A percentile compares a stretch with the other conserved stretches of the same genome.
Evolutionary conservation across 2,888 invertebrate genomes (phyloP).

Genomic region (Geophilus truncorum): DNA sequence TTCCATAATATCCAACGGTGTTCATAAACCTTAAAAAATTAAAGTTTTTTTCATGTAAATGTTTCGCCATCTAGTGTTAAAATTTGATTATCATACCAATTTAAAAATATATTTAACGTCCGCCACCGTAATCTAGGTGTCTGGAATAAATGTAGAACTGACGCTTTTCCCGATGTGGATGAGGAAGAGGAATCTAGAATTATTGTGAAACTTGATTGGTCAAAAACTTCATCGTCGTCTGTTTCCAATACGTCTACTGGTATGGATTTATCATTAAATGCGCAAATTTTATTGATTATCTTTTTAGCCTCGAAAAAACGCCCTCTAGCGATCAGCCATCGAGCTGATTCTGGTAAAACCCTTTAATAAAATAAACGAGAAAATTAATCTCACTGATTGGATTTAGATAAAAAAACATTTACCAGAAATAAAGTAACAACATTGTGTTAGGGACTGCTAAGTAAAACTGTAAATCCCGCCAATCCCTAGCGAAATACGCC

Average conservation of each 20-base stretch:
- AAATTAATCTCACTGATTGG: background rate
- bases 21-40: slow-evolving; percentile 34
- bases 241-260: slow-evolving; percentile 49
- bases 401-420: slow-evolving; percentile 45
- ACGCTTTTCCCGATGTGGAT: background rate
- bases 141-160: slow-evolving; percentile 34
- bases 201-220: background rate
- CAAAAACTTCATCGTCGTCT: background rate
- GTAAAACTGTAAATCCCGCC: slow-evolving; percentile 63
- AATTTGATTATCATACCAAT: slow-evolving; percentile 30
- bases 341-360: slow-evolving; percentile 61
- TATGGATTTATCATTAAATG: slow-evolving; percentile 54
- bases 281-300: slow-evolving; percentile 58
- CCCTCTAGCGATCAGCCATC: slow-evolving; percentile 67
- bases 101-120: slow-evolving; percentile 35
- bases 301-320: slow-evolving; percentile 56
- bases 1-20: slow-evolving; percentile 38
- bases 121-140: slow-evolving; percentile 33
- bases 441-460: slow-evolving; percentile 61
- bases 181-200: background rate
- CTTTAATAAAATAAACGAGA: slow-evolving; percentile 43
- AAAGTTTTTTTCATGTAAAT: background rate
- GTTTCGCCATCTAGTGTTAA: background rate
- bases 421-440: slow-evolving; percentile 56
- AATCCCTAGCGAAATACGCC: slow-evolving; percentile 62